Base-by-base conservation (phyloP, 2,113 vertebrate genomes). In the Ardeotis arabs region DNA sequence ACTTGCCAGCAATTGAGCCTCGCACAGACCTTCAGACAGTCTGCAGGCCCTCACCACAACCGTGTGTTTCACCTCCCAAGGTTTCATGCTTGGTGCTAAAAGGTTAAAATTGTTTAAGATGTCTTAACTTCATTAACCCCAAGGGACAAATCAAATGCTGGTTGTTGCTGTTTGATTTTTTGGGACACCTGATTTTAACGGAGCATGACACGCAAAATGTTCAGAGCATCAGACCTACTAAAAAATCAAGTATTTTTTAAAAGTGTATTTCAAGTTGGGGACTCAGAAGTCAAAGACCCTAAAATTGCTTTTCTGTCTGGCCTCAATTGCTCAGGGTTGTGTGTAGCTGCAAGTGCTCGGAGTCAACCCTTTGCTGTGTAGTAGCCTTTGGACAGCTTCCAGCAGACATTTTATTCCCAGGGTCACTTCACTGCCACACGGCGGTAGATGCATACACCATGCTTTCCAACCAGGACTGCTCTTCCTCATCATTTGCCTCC, bases 161-260 rank as follows among this genome's bases (percentile, higher is more conserved):
- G 25, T 9, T 58, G 33, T 7, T 47, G 13, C 23, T 62, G 24
- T 25, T 23, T 66, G 45, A 33, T 81, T 75, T 75, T 81, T 82
- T 27, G 24, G 35, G 52, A 44, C 1, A 4, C 21, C n/a, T 29
- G 35, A 44, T 55, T 60, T 60, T 70, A 64, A 94, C 17, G 45
- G 14, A 70, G 2, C 0, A 0, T 58, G n/a, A 66, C 29, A 60
- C 4, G 41, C 22, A 66, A 44, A 68, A 60, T 16, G 7, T 21
- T 69, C 50, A 62, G 68, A 90, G 52, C n/a, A 70, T 14, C 39
- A 83, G n/a, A 60, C 23, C 31, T 60, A 45, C 45, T 74, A 59
- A 93, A 90, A 87, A 64, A 53, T 12, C 29, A 24, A 56, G 20
- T 28, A 10, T 10, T 50, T 79, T 73, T 75, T 75, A 18, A 8